Evolutionary conservation across 2,113 vertebrate species (phyloP).

Genomic region (Spilogale gracilis): DNA sequence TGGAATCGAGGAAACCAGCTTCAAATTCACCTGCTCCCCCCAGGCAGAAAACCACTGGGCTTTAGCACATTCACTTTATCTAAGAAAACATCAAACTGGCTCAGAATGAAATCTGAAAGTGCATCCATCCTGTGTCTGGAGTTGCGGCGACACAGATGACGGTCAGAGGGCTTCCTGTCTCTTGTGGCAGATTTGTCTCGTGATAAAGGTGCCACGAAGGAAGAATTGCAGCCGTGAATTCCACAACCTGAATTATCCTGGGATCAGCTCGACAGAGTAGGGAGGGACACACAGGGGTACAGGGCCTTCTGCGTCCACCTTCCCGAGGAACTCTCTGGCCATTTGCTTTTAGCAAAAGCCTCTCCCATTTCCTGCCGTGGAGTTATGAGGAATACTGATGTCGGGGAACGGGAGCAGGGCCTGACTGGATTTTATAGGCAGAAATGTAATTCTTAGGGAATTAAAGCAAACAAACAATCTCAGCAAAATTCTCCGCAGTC

Average conservation of each 20-base stretch:
- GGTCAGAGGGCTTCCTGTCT: fast-evolving
- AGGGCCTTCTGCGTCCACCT: fast-evolving
- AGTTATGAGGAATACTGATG: not conserved
- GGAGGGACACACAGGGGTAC: too few relatives aligned
- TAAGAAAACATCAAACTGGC: not conserved
- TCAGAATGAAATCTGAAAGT: not conserved
- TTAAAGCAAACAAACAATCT: not conserved
- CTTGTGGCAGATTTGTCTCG: not conserved
- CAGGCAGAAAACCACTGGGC: not conserved
- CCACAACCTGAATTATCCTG: too few relatives aligned
- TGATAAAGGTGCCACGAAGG: not conserved
- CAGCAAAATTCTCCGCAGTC: not conserved
- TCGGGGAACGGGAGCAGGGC: not conserved
- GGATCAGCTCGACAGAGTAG: not conserved
- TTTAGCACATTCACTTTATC: not conserved
- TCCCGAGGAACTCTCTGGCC: not conserved
- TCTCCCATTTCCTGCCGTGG: not conserved
- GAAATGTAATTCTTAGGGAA: not conserved
- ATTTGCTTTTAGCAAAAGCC: too few relatives aligned
- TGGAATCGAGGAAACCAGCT: not conserved
- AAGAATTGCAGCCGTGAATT: fast-evolving
- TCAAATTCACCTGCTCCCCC: too few relatives aligned
- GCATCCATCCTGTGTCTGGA: not conserved
- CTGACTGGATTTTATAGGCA: not conserved
- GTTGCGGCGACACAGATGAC: fast-evolving